Conservation (phyloP, 30 jellyfish, hydroid and myxozoan species). For the Aurelia coerulea region DNA sequence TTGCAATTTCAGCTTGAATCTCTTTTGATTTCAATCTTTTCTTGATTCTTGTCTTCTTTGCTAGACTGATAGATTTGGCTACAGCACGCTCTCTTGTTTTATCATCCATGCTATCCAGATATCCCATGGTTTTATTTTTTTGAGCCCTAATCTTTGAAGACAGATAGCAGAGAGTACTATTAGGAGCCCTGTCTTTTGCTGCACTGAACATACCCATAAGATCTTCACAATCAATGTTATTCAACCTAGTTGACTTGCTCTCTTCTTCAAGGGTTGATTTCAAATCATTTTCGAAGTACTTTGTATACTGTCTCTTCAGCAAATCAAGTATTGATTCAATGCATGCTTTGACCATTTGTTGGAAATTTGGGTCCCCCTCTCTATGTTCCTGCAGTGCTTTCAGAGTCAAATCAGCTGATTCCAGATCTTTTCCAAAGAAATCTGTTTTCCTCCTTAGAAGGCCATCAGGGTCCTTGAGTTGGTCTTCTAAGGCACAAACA, state of each 20-base stretch:
- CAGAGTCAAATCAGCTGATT: not conserved
- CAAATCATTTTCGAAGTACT: not conserved
- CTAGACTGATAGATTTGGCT: too few species aligned
- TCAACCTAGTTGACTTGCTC: constrained; percentile 18
- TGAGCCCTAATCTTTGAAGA: constrained; percentile 24
- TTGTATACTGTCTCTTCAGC: too few species aligned
- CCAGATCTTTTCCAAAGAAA: constrained; percentile 14
- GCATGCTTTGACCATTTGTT: constrained; percentile 20
- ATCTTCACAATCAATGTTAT: constrained; percentile 29
- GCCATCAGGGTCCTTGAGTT: not conserved
- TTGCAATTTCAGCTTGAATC: constrained; percentile 11
- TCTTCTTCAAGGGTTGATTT: not conserved
- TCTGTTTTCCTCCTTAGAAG: not conserved
- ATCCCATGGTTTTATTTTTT: constrained; percentile 39
- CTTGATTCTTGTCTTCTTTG: too few species aligned
- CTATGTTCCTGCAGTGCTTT: constrained; percentile 8
- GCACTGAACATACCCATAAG: constrained; percentile 54
- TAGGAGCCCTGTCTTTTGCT: constrained; percentile 49
- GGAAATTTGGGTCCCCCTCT: not conserved
- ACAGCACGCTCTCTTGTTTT: not conserved
- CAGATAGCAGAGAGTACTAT: constrained; percentile 8
- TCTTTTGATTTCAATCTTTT: not conserved
- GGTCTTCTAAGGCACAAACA: too few species aligned
- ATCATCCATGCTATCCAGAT: constrained; percentile 28
- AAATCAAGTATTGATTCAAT: not conserved